These are phyloP conservation scores for Furcifer pardalis DNA, from an alignment of 2,797 vertebrate species.

Conservation along the genomic window DNA sequence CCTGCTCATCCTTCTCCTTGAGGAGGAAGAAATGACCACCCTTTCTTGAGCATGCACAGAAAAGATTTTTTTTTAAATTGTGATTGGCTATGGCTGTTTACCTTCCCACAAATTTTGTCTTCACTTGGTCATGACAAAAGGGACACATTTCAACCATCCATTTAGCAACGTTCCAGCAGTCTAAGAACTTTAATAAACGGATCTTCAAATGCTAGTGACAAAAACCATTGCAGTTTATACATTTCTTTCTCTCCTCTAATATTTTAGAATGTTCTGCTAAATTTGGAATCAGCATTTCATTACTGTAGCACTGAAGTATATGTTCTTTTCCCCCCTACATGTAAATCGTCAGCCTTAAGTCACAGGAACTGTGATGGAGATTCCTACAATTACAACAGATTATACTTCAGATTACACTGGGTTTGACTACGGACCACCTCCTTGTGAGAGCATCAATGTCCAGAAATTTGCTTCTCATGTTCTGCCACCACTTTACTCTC, in stretches of 20 bases:
- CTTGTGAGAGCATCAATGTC: not conserved
- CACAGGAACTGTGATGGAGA: not conserved
- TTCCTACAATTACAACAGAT: not conserved
- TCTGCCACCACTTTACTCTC: conserved; percentile 80
- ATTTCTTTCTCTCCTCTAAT: too few species aligned
- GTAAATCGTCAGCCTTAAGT: not conserved
- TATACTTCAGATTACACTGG: not conserved
- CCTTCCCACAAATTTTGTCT: too few species aligned
- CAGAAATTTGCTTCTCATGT: conserved; percentile 29
- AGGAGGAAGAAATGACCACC: too few species aligned
- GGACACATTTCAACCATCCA: not conserved
- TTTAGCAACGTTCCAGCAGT: too few species aligned
- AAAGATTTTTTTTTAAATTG: too few species aligned
- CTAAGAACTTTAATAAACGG: too few species aligned
- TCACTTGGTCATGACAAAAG: not conserved
- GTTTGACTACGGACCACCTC: not conserved
- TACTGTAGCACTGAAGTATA: not conserved
- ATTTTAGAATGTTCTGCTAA: not conserved
- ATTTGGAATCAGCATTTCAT: not conserved
- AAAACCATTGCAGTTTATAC: too few species aligned
- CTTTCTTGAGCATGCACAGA: too few species aligned
- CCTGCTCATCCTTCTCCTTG: too few species aligned
- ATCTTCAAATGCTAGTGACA: too few species aligned
- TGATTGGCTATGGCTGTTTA: too few species aligned
- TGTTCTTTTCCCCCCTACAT: not conserved